These are phyloP conservation scores for Hyla sarda DNA, from an alignment of 2,113 vertebrate genomes.

Conservation along the genomic window DNA sequence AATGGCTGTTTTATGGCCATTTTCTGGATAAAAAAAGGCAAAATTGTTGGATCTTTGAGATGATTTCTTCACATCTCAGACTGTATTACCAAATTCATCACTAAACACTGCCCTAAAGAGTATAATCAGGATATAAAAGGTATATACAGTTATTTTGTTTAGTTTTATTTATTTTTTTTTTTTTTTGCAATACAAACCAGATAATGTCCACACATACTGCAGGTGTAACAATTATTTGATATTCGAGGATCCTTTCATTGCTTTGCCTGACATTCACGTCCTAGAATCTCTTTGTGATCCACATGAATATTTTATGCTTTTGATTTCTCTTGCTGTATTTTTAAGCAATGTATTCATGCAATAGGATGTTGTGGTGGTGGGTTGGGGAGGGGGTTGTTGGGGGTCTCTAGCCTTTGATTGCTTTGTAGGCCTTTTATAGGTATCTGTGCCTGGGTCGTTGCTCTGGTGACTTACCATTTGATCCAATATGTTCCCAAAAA, in stretches of 20 bases:
- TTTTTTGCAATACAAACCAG: not conserved
- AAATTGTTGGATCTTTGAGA: no score
- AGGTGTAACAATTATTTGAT: not conserved
- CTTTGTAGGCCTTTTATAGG: slow-evolving; percentile 40
- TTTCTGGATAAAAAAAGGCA: no score
- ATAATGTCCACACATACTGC: no score
- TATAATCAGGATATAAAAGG: no score
- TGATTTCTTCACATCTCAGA: no score
- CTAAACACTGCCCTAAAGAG: no score
- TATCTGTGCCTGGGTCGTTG: slow-evolving; percentile 29
- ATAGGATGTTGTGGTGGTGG: not conserved
- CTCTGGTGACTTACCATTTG: slow-evolving; percentile 40
- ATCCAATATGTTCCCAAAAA: slow-evolving; percentile 46
- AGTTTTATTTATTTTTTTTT: not conserved
- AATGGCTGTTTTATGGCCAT: no score
- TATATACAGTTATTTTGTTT: no score
- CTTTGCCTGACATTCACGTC: not conserved
- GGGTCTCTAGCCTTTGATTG: not conserved
- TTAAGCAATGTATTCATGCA: slow-evolving; percentile 3
- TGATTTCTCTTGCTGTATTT: slow-evolving; percentile 16
- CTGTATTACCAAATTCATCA: no score
- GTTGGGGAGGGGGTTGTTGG: no score
- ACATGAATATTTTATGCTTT: slow-evolving; percentile 1
- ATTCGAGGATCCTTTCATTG: not conserved
- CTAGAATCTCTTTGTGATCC: not conserved